These are phyloP conservation scores for Rhincodon typus DNA, from an alignment of 2,797 vertebrate species.

Conservation along the genomic window DNA sequence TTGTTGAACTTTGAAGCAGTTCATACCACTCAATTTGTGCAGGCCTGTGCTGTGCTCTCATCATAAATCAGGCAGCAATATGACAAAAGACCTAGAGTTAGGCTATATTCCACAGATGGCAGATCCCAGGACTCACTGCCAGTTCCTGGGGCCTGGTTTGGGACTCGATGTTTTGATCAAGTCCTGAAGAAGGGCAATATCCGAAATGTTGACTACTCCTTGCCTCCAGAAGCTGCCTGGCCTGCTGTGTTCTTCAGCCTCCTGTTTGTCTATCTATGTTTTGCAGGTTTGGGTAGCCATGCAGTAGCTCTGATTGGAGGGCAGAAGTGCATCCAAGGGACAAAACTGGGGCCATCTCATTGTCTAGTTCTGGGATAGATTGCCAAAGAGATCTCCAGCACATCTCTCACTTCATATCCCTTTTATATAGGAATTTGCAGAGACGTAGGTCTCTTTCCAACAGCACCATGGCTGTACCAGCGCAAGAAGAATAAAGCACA, in stretches of 20 bases:
- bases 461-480: no score
- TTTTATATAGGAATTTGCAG: not conserved
- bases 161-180: no score
- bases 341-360: not conserved
- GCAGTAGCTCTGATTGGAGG: not conserved
- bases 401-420: not conserved
- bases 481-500: no score
- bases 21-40: not conserved
- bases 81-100: not conserved
- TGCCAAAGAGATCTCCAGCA: no score
- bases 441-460: not conserved
- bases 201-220: no score
- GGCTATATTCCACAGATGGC: not conserved
- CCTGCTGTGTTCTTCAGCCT: no score
- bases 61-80: not conserved
- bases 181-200: no score
- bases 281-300: not conserved
- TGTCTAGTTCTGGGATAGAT: not conserved
- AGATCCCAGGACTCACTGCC: not conserved
- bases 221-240: no score
- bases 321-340: not conserved
- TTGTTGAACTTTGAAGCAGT: conserved; percentile 18
- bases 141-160: not conserved
- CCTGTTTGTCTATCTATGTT: not conserved
- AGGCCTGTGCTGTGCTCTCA: not conserved